Evolutionary conservation across 2,888 invertebrate genomes (phyloP).

Genomic region (Gasteruption jaculator): DNA sequence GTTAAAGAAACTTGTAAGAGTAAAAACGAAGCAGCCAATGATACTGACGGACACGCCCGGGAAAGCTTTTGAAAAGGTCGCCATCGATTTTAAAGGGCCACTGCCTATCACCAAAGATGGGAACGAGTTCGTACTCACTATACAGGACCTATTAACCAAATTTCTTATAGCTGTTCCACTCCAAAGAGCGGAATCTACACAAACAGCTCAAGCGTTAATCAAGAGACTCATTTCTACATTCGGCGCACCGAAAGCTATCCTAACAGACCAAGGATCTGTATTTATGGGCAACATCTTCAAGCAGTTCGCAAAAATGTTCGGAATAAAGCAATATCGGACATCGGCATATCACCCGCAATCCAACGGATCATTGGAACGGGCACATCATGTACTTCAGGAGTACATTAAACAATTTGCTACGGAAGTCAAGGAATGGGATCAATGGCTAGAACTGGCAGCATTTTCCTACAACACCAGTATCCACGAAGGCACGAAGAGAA

Average conservation of each 20-base stretch:
- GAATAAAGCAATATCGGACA: slow-evolving; percentile 14
- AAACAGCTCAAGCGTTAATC: slow-evolving; percentile 18
- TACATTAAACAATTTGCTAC: slow-evolving; percentile 11
- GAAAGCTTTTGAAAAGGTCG: slow-evolving; percentile 11
- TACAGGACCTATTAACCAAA: slow-evolving; percentile 16
- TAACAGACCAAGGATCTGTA: slow-evolving; percentile 20
- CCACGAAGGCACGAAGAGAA: slow-evolving; percentile 9
- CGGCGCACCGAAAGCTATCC: slow-evolving; percentile 15
- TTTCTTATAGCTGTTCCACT: slow-evolving; percentile 13
- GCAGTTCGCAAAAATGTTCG: slow-evolving; percentile 8
- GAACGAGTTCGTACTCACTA: slow-evolving; percentile 22
- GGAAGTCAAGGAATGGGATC: slow-evolving; percentile 11
- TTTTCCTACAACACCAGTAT: slow-evolving; percentile 16
- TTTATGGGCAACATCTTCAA: slow-evolving; percentile 15
- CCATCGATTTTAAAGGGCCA: slow-evolving; percentile 20
- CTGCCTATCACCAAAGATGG: slow-evolving; percentile 13
- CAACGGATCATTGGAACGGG: slow-evolving; percentile 16
- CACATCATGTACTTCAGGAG: slow-evolving; percentile 12
- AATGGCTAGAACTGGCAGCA: slow-evolving; percentile 3
- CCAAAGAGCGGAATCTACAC: slow-evolving; percentile 7
- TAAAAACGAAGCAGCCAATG: slow-evolving; percentile 14
- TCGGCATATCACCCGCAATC: slow-evolving; percentile 18
- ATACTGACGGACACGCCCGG: slow-evolving; percentile 11
- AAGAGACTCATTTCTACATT: slow-evolving; percentile 15
- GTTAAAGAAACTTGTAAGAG: slow-evolving; percentile 9